Evolutionary conservation across 2,888 invertebrate genomes (phyloP).

Genomic region (Xestia rhomboidea): DNA sequence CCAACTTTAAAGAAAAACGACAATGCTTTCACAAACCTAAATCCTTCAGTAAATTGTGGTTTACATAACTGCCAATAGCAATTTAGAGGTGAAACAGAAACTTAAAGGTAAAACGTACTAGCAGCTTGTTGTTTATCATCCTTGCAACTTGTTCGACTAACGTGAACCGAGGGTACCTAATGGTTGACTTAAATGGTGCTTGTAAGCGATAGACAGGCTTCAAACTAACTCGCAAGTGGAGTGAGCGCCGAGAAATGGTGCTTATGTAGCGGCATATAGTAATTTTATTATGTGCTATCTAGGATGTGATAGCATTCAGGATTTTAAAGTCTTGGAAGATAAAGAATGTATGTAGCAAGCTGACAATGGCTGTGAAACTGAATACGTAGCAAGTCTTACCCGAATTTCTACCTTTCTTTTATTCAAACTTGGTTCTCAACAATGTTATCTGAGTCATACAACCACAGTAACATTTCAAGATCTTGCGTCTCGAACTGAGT

Average conservation of each 20-base stretch:
- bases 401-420: slow-evolving; percentile 23
- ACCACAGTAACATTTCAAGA: slow-evolving; percentile 23
- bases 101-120: slow-evolving; percentile 30
- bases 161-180: slow-evolving; percentile 40
- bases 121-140: slow-evolving; percentile 48
- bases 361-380: background rate
- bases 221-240: slow-evolving; percentile 53
- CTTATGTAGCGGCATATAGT: background rate
- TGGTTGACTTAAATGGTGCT: slow-evolving; percentile 57
- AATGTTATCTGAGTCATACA: slow-evolving; percentile 38
- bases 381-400: background rate
- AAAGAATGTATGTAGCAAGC: background rate
- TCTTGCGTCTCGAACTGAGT: slow-evolving; percentile 33
- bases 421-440: slow-evolving; percentile 27
- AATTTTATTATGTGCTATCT: slow-evolving; percentile 4
- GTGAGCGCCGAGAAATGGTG: slow-evolving; percentile 30
- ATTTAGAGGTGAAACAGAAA: slow-evolving; percentile 32
- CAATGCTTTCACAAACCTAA: slow-evolving; percentile 2
- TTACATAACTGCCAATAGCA: slow-evolving; percentile 28
- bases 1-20: background rate
- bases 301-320: background rate
- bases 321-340: background rate
- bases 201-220: slow-evolving; percentile 51
- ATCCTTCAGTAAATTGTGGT: slow-evolving; percentile 20
- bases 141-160: slow-evolving; percentile 40